Conservation (phyloP, 1,140 invertebrate genomes). For the Camponotus pennsylvanicus region DNA sequence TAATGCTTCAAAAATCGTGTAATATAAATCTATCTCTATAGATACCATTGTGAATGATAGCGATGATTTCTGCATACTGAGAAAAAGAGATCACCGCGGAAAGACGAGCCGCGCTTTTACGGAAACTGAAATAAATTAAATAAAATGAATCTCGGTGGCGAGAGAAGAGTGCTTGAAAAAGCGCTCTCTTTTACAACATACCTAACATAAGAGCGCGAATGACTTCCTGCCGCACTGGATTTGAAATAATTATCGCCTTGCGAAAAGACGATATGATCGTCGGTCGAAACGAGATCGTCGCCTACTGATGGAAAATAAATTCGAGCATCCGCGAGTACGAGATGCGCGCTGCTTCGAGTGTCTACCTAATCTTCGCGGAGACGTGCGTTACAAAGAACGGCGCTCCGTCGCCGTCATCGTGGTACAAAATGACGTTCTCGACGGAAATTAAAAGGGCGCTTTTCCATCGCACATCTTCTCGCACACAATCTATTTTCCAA, state of each 20-base stretch:
- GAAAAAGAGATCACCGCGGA: neutral
- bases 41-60: neutral
- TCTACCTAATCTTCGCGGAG: conserved; percentile 44
- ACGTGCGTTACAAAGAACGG: conserved; percentile 32
- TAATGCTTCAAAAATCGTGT: neutral
- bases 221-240: conserved; percentile 6
- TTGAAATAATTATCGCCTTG: conserved; percentile 52
- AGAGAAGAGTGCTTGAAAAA: conserved; percentile 19
- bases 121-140: conserved; percentile 36
- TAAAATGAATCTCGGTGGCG: neutral
- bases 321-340: neutral
- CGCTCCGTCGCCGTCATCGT: neutral
- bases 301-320: conserved; percentile 34
- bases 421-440: conserved; percentile 41
- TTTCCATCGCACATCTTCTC: neutral
- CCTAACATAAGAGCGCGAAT: neutral
- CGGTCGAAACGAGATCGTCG: neutral
- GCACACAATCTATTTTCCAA: conserved; percentile 33
- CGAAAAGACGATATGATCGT: conserved; percentile 18
- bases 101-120: conserved; percentile 30
- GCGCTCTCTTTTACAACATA: neutral
- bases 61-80: neutral
- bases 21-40: neutral
- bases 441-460: conserved; percentile 53
- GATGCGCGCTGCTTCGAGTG: conserved; percentile 34